A percentile compares a stretch with the other conserved stretches of the same genome.
Evolutionary conservation across 2,113 vertebrate species (phyloP).

Genomic region (Recurvirostra avosetta): DNA sequence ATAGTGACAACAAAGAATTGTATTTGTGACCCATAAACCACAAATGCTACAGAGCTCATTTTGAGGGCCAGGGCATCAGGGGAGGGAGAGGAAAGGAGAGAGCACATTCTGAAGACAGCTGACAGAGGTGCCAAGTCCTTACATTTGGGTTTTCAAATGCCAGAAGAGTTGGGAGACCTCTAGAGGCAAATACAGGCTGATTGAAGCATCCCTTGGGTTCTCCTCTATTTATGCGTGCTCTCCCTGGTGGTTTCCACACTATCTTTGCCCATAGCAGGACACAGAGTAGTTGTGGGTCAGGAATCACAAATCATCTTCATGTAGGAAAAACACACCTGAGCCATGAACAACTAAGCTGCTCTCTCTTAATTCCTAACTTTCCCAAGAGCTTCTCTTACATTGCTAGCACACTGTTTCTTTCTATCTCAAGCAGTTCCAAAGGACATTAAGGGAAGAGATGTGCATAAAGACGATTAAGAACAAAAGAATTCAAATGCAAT

Average conservation of each 20-base stretch:
- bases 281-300: background rate
- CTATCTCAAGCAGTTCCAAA: background rate
- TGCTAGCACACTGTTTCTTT: background rate
- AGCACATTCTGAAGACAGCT: background rate
- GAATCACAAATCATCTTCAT: background rate
- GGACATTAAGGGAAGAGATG: background rate
- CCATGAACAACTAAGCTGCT: background rate
- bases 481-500: background rate
- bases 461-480: background rate
- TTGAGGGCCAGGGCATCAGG: background rate
- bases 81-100: background rate
- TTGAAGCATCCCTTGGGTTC: background rate
- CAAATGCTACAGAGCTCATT: background rate
- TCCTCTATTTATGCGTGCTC: background rate
- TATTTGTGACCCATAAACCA: background rate
- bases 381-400: background rate
- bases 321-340: background rate
- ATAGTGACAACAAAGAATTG: background rate
- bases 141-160: background rate
- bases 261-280: background rate
- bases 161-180: constrained; percentile 11
- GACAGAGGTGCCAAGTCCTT: fast-evolving
- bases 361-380: background rate
- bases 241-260: background rate
- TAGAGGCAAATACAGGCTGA: background rate